Evolutionary conservation across 2,797 vertebrate species (phyloP).

Genomic region (Rhinoraja longicauda): DNA sequence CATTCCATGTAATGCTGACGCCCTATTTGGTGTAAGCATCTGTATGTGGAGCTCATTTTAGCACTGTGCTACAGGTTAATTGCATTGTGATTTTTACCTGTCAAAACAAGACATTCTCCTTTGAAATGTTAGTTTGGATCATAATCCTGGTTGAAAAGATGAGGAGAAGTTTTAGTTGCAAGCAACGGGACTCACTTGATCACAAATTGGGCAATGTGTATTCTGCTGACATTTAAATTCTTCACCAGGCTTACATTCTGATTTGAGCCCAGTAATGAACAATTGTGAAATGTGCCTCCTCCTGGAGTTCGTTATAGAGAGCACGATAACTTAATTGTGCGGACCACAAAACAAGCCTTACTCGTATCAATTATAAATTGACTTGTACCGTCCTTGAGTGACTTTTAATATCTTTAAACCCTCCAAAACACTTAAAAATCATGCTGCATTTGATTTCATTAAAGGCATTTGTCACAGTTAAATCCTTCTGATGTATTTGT

Average conservation of each 20-base stretch:
- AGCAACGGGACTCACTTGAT: not conserved
- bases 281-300: not conserved
- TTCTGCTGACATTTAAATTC: not conserved
- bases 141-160: not conserved
- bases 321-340: not conserved
- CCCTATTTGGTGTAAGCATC: not conserved
- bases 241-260: not conserved
- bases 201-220: not conserved
- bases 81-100: not conserved
- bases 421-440: not conserved
- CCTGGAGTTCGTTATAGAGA: not conserved
- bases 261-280: not conserved
- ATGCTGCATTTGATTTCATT: not conserved
- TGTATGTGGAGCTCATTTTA: not conserved
- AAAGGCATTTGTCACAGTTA: not conserved
- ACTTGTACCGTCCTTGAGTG: not conserved
- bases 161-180: not conserved
- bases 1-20: not conserved
- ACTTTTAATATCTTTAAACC: not conserved
- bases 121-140: not conserved
- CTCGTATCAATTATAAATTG: not conserved
- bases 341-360: not conserved
- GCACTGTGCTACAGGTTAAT: not conserved
- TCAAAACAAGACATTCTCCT: not conserved
- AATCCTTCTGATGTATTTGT: not conserved